phyloP scores from a whole-genome alignment of 2,113 vertebrate species.

The Rhodinocichla rosea region DNA sequence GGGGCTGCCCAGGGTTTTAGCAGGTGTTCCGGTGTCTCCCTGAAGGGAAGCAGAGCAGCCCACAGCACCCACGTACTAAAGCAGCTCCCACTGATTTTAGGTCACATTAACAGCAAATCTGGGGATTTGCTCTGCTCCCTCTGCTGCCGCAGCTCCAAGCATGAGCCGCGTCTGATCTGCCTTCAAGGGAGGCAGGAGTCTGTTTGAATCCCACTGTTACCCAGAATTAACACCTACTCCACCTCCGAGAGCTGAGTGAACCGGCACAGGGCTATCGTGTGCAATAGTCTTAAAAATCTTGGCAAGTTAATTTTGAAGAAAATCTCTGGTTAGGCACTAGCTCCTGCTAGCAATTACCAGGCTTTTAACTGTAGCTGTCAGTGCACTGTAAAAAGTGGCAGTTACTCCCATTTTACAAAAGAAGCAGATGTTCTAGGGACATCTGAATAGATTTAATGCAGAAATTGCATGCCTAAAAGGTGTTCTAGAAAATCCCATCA shows the following conservation, averaged over 20 bases:
- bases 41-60: not conserved
- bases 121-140: not conserved
- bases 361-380: slow-evolving; percentile 45
- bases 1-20: not conserved
- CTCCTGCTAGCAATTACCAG: not conserved
- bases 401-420: slow-evolving; percentile 2
- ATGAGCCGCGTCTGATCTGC: not conserved
- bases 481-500: slow-evolving; percentile 60
- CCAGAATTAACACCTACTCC: not conserved
- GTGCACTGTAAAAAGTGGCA: not conserved
- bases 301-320: not conserved
- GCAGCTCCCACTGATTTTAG: not conserved
- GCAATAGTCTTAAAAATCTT: not conserved
- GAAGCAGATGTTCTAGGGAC: slow-evolving; percentile 24
- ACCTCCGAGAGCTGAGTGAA: not conserved
- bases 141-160: not conserved
- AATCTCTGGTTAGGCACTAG: not conserved
- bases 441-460: slow-evolving; percentile 28
- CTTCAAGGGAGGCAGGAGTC: not conserved
- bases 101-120: not conserved
- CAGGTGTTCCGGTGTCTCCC: not conserved
- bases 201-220: not conserved
- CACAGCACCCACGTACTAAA: not conserved
- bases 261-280: not conserved
- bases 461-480: slow-evolving; percentile 39